Percentiles rank a stretch among this genome's conserved stretches.
Conservation (phyloP, 1,140 invertebrate genomes). For the Ylistrum balloti region DNA sequence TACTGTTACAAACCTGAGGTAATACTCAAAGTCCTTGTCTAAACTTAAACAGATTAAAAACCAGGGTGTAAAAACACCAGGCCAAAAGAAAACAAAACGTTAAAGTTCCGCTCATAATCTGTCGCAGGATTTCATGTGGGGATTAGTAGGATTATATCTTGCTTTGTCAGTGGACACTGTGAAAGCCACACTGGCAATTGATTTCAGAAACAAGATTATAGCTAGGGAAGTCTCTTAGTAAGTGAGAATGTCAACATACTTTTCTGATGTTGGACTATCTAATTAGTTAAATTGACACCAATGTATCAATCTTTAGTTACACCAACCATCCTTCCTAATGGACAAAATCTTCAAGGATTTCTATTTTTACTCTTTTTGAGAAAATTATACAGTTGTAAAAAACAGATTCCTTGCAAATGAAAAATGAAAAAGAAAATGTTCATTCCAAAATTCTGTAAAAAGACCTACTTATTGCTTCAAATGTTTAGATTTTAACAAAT, state of each 20-base stretch:
- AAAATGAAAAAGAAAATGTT: too few species aligned
- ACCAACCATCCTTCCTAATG: too few species aligned
- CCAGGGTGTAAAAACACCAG: constrained; percentile 32
- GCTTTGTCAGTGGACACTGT: constrained; percentile 21
- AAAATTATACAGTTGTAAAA: too few species aligned
- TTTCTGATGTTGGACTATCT: background rate
- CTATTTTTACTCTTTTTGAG: too few species aligned
- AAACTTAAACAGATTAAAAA: constrained; percentile 36
- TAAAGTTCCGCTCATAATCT: constrained; percentile 9
- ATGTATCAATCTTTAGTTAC: too few species aligned
- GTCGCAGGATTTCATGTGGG: background rate
- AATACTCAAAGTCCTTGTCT: background rate
- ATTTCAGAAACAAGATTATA: constrained; percentile 19
- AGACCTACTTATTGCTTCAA: too few species aligned
- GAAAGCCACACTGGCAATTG: background rate
- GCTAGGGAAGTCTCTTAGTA: background rate
- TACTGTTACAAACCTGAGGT: background rate
- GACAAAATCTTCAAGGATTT: too few species aligned
- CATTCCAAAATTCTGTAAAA: too few species aligned
- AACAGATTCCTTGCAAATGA: too few species aligned
- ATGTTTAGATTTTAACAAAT: too few species aligned
- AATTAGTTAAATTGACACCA: too few species aligned
- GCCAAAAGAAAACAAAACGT: background rate
- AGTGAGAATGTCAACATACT: background rate
- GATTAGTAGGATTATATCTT: background rate